Conservation (phyloP, 2,797 vertebrate species). For the Propithecus deckenii region DNA sequence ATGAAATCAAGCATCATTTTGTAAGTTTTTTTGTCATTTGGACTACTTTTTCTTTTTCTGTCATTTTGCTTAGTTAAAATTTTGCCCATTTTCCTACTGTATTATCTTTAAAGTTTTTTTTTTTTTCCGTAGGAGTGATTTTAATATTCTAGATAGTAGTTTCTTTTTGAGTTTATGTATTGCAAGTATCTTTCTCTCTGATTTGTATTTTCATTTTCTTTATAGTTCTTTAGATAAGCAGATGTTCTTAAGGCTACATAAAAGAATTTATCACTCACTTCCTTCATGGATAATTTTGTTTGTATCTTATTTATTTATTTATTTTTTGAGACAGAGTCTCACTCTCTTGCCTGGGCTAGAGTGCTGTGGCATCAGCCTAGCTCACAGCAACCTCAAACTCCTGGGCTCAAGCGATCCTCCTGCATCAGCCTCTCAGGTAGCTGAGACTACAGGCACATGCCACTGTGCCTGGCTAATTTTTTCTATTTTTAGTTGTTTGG, state of each 20-base stretch:
- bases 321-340: no score
- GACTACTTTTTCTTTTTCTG: neutral
- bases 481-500: no score
- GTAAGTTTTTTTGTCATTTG: neutral
- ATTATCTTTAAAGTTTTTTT: neutral
- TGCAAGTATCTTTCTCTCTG: neutral
- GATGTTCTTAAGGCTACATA: neutral
- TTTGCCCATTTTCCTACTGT: neutral
- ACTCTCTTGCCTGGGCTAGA: no score
- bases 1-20: neutral
- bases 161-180: neutral
- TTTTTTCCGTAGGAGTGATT: neutral
- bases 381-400: no score
- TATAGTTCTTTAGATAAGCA: neutral
- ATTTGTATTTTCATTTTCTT: constrained; percentile 10
- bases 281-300: neutral
- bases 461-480: no score
- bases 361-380: no score
- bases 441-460: no score
- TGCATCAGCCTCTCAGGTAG: no score
- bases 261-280: neutral
- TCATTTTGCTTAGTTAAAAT: neutral
- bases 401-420: no score
- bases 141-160: neutral
- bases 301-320: neutral